Conservation (phyloP, 2,113 vertebrate species). For the Tetraodon nigroviridis region DNA sequence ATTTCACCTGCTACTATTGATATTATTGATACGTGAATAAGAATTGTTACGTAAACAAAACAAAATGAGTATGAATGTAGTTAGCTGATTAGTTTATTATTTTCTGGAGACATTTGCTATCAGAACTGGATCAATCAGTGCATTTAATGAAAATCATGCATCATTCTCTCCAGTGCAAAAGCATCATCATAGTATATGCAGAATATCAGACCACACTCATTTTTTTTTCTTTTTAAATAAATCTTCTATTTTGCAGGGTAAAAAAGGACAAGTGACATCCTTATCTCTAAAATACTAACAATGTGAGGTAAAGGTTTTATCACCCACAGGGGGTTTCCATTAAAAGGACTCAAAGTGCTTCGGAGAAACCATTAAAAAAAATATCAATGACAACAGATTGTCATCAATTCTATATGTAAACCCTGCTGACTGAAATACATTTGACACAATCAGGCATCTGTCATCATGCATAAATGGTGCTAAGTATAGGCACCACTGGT, state of each 20-base stretch:
- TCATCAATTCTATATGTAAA: neutral
- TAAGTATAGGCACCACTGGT: neutral
- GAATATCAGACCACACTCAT: too few species aligned
- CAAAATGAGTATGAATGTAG: neutral
- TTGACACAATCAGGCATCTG: neutral
- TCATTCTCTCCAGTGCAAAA: constrained; percentile 6
- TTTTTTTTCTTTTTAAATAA: too few species aligned
- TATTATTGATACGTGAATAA: too few species aligned
- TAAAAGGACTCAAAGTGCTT: too few species aligned
- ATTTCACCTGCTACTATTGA: too few species aligned
- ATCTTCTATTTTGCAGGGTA: too few species aligned
- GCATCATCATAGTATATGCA: neutral
- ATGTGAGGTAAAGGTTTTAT: too few species aligned
- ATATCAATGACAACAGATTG: neutral
- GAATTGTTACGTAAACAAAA: too few species aligned
- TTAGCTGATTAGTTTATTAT: constrained; percentile 30
- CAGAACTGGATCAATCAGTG: constrained; percentile 12
- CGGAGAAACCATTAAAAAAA: neutral
- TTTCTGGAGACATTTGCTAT: constrained; percentile 6
- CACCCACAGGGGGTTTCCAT: too few species aligned
- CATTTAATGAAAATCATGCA: constrained; percentile 32
- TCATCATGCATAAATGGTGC: neutral
- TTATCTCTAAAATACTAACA: neutral
- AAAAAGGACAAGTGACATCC: neutral
- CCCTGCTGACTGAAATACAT: neutral